Evolutionary conservation across 2,888 invertebrate genomes (phyloP).

Genomic region (Acholoe squamosa): DNA sequence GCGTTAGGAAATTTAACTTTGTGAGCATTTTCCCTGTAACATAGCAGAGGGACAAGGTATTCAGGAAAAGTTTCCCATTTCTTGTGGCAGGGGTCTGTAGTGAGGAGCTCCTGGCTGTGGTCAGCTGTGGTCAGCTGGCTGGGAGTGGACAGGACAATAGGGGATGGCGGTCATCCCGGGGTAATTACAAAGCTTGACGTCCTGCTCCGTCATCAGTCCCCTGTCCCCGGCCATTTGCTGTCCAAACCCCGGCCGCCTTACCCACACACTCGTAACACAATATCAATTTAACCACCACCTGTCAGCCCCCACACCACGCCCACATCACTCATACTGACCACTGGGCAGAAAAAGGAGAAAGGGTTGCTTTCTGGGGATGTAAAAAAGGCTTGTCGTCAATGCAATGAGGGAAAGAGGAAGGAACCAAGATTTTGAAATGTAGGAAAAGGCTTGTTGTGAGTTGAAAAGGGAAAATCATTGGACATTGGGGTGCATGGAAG

Average conservation of each 20-base stretch:
- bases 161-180: constrained; percentile 9
- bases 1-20: no score
- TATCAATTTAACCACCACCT: constrained; percentile 60
- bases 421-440: no score
- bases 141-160: neutral
- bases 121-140: constrained; percentile 1
- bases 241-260: constrained; percentile 7
- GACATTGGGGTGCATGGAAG: no score
- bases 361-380: no score
- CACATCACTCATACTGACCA: neutral
- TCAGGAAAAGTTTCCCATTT: no score
- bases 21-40: no score
- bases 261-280: constrained; percentile 59
- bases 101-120: neutral
- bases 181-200: constrained; percentile 34
- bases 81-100: neutral
- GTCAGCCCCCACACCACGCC: constrained; percentile 39
- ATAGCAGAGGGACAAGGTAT: no score
- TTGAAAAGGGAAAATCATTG: no score
- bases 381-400: no score
- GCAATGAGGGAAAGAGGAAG: no score
- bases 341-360: neutral
- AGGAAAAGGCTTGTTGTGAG: no score
- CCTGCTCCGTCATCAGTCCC: neutral
- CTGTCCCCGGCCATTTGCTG: constrained; percentile 8